Evolutionary conservation across 2,797 vertebrate genomes (phyloP).

Genomic region (Scyliorhinus canicula): DNA sequence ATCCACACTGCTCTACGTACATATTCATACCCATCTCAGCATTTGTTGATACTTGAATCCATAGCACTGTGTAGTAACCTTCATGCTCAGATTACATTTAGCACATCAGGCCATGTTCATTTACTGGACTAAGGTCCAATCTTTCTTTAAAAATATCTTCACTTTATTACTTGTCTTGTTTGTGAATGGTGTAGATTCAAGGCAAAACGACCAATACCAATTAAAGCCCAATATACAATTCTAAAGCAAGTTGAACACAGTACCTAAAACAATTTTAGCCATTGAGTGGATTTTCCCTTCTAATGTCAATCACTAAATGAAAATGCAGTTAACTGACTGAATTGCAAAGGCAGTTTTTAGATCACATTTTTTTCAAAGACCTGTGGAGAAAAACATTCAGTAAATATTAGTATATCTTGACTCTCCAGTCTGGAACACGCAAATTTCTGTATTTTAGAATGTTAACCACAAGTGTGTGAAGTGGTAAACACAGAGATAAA

Average conservation of each 20-base stretch:
- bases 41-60: not conserved
- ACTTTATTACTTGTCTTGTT: not conserved
- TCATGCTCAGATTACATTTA: not conserved
- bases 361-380: not conserved
- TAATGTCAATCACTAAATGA: not conserved
- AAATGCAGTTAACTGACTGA: not conserved
- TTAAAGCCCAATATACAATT: not conserved
- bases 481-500: not conserved
- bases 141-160: not conserved
- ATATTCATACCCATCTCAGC: not conserved
- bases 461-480: not conserved
- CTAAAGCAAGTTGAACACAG: not conserved
- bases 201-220: not conserved
- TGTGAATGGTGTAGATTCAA: not conserved
- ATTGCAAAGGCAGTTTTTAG: not conserved
- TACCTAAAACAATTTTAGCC: not conserved
- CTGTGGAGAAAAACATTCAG: not conserved
- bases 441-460: not conserved
- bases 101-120: not conserved
- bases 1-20: not conserved
- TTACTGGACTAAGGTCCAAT: not conserved
- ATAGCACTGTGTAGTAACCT: not conserved
- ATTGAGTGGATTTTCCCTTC: not conserved
- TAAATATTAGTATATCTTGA: not conserved
- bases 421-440: not conserved